These are phyloP conservation scores for Myiothlypis coronata DNA, from an alignment of 2,797 vertebrate genomes.

Conservation along the genomic window DNA sequence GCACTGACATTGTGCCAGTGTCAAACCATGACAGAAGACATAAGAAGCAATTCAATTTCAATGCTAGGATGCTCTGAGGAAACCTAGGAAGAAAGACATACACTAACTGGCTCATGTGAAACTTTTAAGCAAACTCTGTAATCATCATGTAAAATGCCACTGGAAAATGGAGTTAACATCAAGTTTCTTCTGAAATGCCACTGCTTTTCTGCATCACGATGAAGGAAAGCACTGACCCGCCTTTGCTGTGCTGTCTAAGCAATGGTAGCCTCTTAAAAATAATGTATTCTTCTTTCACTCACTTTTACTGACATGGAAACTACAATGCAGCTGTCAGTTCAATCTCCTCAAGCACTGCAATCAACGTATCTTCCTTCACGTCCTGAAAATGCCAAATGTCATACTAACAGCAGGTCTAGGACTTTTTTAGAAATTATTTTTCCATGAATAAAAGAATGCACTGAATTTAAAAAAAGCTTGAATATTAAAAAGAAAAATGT, in stretches of 20 bases:
- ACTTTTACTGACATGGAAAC: background rate
- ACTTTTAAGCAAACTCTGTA: background rate
- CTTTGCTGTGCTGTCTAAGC: background rate
- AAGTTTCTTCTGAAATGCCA: background rate
- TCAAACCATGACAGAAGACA: background rate
- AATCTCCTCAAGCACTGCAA: background rate
- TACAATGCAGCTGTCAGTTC: background rate
- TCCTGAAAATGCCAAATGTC: background rate
- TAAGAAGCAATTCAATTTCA: background rate
- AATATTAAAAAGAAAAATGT: background rate
- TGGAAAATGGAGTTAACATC: background rate
- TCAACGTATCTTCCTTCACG: background rate
- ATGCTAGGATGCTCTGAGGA: background rate
- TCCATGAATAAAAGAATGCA: background rate
- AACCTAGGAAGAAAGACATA: background rate
- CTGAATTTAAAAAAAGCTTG: background rate
- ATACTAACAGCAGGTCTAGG: background rate
- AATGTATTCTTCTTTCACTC: background rate
- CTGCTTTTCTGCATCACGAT: background rate
- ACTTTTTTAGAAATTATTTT: background rate
- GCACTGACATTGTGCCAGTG: too few relatives aligned
- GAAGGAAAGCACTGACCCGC: background rate
- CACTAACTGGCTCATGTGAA: accelerated
- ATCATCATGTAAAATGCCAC: background rate
- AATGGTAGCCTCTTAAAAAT: background rate